These are phyloP conservation scores for Microcebus tavaratra DNA, from an alignment of 2,113 vertebrate genomes.

Conservation along the genomic window DNA sequence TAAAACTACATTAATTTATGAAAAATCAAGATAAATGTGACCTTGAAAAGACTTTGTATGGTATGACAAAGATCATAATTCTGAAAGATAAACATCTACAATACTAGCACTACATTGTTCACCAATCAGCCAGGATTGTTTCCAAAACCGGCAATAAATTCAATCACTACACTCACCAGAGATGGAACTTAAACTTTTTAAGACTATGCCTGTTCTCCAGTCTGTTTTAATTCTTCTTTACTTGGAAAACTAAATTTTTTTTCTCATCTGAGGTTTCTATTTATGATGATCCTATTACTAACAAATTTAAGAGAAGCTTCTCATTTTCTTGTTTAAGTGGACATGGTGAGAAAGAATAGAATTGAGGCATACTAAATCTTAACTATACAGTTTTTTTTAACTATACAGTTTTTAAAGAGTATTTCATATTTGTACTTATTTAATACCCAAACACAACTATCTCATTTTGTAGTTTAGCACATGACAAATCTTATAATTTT, in stretches of 20 bases:
- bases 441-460: not conserved
- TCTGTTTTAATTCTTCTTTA: not conserved
- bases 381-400: not conserved
- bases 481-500: not conserved
- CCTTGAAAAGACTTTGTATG: not conserved
- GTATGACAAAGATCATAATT: not conserved
- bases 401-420: not conserved
- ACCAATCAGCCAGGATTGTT: not conserved
- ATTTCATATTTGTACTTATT: not conserved
- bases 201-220: not conserved
- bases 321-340: not conserved
- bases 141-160: not conserved
- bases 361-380: not conserved
- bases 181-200: not conserved
- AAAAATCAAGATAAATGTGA: not conserved
- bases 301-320: not conserved
- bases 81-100: not conserved
- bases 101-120: not conserved
- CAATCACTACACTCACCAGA: not conserved
- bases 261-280: constrained; percentile 7
- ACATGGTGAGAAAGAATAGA: not conserved
- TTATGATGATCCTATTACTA: not conserved
- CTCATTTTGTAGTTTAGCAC: not conserved
- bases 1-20: not conserved
- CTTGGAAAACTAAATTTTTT: not conserved